A percentile compares a stretch with the other conserved stretches of the same genome.
These are phyloP conservation scores for Epinephelus lanceolatus DNA, from an alignment of 2,113 vertebrate genomes.

Conservation along the genomic window DNA sequence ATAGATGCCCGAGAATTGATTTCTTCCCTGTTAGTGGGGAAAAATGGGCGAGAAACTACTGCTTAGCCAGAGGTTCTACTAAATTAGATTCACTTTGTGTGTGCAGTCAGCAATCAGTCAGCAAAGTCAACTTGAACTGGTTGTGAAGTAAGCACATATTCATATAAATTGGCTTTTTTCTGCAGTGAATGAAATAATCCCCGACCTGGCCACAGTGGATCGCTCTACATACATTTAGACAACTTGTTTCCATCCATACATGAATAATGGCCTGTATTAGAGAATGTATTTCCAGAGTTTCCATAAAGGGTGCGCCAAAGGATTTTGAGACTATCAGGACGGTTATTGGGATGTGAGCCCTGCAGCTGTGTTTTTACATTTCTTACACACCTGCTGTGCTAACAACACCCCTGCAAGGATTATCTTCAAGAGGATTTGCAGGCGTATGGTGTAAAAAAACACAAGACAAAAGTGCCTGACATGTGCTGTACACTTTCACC, in stretches of 20 bases:
- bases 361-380: constrained; percentile 70
- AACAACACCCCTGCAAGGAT: constrained; percentile 67
- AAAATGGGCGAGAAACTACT: constrained; percentile 80
- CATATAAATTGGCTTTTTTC: constrained; percentile 72
- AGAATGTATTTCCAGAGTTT: constrained; percentile 38
- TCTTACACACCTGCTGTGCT: constrained; percentile 61
- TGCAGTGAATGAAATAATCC: constrained; percentile 74
- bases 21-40: constrained; percentile 77
- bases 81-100: constrained; percentile 82
- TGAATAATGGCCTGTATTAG: constrained; percentile 49
- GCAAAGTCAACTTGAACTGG: constrained; percentile 75
- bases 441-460: constrained; percentile 13
- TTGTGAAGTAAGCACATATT: constrained; percentile 80
- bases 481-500: constrained; percentile 23
- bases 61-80: constrained; percentile 83
- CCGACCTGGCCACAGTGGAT: constrained; percentile 28
- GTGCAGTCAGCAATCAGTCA: constrained; percentile 84
- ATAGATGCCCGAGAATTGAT: constrained; percentile 77
- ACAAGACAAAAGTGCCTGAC: constrained; percentile 8
- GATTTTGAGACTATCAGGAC: constrained; percentile 47
- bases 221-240: constrained; percentile 61
- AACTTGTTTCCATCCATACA: constrained; percentile 57
- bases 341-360: constrained; percentile 56
- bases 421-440: constrained; percentile 65
- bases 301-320: constrained; percentile 24